Evolutionary conservation across 1,140 invertebrate species (phyloP), one percentile per base, ranked within the genome.

Genomic region (Gonioctena quinquepunctata): DNA sequence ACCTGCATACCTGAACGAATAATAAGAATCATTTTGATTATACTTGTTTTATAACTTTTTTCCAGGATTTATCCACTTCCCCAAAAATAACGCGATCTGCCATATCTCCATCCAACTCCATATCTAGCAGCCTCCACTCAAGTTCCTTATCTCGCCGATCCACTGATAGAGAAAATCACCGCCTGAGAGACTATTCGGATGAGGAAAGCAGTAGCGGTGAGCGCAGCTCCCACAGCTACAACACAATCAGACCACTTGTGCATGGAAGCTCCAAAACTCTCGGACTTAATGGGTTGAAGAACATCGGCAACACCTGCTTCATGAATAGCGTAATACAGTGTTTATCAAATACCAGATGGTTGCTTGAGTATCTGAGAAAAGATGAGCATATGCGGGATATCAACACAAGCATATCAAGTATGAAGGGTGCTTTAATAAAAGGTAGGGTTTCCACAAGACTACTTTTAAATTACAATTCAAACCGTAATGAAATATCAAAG

Each of bases 321-420:
- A 97, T 98, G 95, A 98, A 98, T 87, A 96, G 94, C 72, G 94
- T 98, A 19, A 88, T 97, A 8, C 96, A 98, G 87, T 97, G 96
- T 80, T 85, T 98, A 77, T 95, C 94, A 76, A 96, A 96, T 83
- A 96, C 94, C 11, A 87, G 87, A 80, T 90, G 89, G 22, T 84
- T 97, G 26, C 83, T 94, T 33, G 93, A 96, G 74, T 96, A 94
- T 80, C 83, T 94, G 57, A 88, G 85, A 61, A 76, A 80, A 11
- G 91, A 94, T 42, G 83, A 86, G 22, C 92, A 92, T 81, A 68
- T 86, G 1, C 77, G 79, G 21, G 92, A 95, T 65, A 92, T 94
- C 80, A 95, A 95, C 82, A 90, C 88, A 8, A 90, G 89, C 16
- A 91, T 90, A 16, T 93, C 91, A 59, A 89, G 88, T 60, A 94